Percentiles rank a stretch among this genome's conserved stretches.
Evolutionary conservation across 2,113 vertebrate species (phyloP).

Genomic region (Xenopus laevis): DNA sequence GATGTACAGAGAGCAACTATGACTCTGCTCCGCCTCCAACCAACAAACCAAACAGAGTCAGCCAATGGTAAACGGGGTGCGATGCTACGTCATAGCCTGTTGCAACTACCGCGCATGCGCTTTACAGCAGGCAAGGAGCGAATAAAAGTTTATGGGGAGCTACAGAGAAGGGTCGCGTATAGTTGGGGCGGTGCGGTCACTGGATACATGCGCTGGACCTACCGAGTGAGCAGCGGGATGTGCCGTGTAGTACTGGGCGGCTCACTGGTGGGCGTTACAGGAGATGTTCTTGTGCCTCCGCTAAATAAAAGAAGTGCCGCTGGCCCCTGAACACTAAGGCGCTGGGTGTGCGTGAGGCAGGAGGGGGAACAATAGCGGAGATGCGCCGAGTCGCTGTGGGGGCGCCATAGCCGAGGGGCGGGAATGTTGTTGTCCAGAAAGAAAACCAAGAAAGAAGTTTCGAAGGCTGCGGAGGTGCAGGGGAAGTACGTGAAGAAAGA

Average conservation of each 20-base stretch:
- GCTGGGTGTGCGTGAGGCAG: constrained; percentile 70
- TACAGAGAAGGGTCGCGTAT: not conserved
- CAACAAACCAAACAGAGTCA: too few relatives aligned
- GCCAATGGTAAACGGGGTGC: not conserved
- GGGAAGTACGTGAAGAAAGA: constrained; percentile 98
- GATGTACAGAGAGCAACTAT: too few relatives aligned
- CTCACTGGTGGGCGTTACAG: not conserved
- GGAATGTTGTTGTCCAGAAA: constrained; percentile 85
- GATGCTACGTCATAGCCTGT: constrained; percentile 12
- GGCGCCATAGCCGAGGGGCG: not conserved
- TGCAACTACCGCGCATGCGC: not conserved
- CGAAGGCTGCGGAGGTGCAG: constrained; percentile 92
- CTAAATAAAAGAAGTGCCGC: too few relatives aligned
- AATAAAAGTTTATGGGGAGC: not conserved
- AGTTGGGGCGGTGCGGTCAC: not conserved
- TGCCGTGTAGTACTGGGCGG: not conserved
- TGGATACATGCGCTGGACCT: not conserved
- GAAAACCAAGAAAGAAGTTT: constrained; percentile 93
- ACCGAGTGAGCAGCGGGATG: not conserved
- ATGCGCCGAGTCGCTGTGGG: not conserved
- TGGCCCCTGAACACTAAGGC: constrained; percentile 23
- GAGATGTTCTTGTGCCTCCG: too few relatives aligned
- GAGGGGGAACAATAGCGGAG: constrained; percentile 1
- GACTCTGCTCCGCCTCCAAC: too few relatives aligned
- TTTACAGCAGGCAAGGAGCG: not conserved